Evolutionary conservation across 2,113 vertebrate species (phyloP).

Genomic region (Taurulus bubalis): DNA sequence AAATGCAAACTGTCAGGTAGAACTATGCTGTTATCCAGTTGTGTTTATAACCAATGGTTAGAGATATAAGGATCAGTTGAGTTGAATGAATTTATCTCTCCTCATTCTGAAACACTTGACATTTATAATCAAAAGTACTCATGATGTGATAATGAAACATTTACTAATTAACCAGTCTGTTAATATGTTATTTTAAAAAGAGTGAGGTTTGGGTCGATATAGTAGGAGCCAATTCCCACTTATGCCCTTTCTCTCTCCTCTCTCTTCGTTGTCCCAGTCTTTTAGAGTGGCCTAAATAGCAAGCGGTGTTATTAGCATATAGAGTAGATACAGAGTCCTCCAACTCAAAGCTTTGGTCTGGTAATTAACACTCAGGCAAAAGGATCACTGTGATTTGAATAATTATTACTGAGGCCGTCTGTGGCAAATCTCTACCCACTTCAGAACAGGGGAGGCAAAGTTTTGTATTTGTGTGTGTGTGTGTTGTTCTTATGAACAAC

Average conservation of each 20-base stretch:
- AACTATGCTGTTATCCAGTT: conserved; percentile 15
- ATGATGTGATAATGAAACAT: conserved; percentile 48
- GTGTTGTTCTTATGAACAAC: not conserved
- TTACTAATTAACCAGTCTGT: conserved; percentile 57
- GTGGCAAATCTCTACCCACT: conserved; percentile 63
- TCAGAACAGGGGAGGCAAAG: conserved; percentile 36
- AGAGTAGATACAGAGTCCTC: conserved; percentile 74
- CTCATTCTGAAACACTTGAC: conserved; percentile 39
- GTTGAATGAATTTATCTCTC: conserved; percentile 26
- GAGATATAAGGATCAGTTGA: conserved; percentile 17
- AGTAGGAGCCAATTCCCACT: conserved; percentile 52
- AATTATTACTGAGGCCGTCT: conserved; percentile 71
- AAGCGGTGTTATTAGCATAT: conserved; percentile 78
- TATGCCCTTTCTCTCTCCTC: conserved; percentile 41
- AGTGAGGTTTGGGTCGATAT: conserved; percentile 44
- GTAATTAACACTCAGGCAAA: conserved; percentile 78
- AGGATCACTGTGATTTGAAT: conserved; percentile 78
- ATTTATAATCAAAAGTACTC: conserved; percentile 48
- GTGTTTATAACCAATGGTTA: conserved; percentile 5
- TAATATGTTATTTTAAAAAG: conserved; percentile 57
- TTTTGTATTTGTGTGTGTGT: conserved; percentile 28
- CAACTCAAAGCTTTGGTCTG: conserved; percentile 77
- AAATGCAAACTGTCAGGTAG: not conserved
- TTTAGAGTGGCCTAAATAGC: conserved; percentile 71
- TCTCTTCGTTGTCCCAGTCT: conserved; percentile 50